Evolutionary conservation across 2,888 invertebrate genomes (phyloP), one percentile per base, ranked within the genome.

Genomic region (Hypena proboscidalis): DNA sequence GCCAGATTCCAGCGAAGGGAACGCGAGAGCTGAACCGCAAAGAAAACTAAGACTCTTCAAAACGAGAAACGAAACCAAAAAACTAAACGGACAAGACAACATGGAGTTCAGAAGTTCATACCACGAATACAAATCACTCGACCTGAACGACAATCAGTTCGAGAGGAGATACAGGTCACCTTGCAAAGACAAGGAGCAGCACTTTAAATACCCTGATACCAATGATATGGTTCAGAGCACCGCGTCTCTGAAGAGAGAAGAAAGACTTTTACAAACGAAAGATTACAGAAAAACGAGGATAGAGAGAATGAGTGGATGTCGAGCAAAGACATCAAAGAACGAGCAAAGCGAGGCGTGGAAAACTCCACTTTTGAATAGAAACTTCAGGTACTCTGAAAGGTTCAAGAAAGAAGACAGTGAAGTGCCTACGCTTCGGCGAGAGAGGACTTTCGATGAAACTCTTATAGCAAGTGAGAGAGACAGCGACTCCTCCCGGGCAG

Each of bases 1-100:
- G 43, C 93, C 93, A 57, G 93, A 93, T 75, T 93, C 93, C 44
- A 92, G 91, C 71, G 89, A 90, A 74, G 82, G 87, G 59, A 91
- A 91, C 67, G 74, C 84, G 65, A 87, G 85, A 79, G 73, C 80
- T 55, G 88, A 91, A 80, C 85, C 87, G 49, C 89, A 89, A 47
- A 87, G 93, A 52, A 93, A 93, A 74, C 87, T 93, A 31, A 92
- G 95, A 32, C 90, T 95, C 20, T 96, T 95, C 78, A 95, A 94
- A 85, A 95, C 95, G 31, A 93, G 94, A 74, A 94, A 94, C 33
- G 95, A 95, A 87, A 93, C 94, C 48, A 94, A 93, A 81, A 93
- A 93, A 68, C 77, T 85, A 35, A 85, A 80, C 43, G 85, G 84
- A 27, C 80, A 79, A 37, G 86, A 89, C 14, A 74, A 84, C 58